Base-by-base conservation (phyloP, 2,888 invertebrate species). In the Lypha dubia region DNA sequence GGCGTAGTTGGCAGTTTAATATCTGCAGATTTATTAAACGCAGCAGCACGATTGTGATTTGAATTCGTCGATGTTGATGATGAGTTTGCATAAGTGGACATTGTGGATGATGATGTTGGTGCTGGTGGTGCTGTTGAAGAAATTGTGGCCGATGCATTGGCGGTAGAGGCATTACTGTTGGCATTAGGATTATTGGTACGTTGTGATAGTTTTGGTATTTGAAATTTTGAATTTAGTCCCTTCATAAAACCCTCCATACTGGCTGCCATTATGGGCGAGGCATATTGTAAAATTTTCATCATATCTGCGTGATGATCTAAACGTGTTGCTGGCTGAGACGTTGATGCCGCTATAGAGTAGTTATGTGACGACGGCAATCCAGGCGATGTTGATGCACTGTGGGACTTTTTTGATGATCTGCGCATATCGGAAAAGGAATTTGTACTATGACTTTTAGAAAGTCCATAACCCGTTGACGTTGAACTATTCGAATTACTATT, bases 121-220 rank as follows among this genome's bases (percentile, higher is more conserved):
- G 53, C 22, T 60, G 46, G 11, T 13, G 75, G 15, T 41, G 60
- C 13, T 22, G 82, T 11, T 28, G 83, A 17, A 6, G 74, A 56
- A 15, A 44, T 8, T 49, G 65, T 41, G 5, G 17, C 24, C 1
- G 75, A 79, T 65, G 15, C 68, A 38, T 81, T 79, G 32, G 86
- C 65, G n/a, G 84, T 86, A 67, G 86, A 65, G 0, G 76, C 51
- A 13, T 58, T 75, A n/a, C 56, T 49, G 22, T 79, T 63, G 17
- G n/a, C 49, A 83, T 86, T 81, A 20, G 68, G 6, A 20, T 84
- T 83, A 58, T 79, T 86, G 0, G 87, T 82, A 15, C 92, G 88
- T 4, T 95, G 95, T 0, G 95, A 95, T 81, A 97, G 91, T 92
- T 97, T 97, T 0, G 97, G 97, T 88, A 97, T 97, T 93, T 97